phyloP scores from a whole-genome alignment of 2,888 invertebrate genomes.

The Pachliopta kotzebuea region DNA sequence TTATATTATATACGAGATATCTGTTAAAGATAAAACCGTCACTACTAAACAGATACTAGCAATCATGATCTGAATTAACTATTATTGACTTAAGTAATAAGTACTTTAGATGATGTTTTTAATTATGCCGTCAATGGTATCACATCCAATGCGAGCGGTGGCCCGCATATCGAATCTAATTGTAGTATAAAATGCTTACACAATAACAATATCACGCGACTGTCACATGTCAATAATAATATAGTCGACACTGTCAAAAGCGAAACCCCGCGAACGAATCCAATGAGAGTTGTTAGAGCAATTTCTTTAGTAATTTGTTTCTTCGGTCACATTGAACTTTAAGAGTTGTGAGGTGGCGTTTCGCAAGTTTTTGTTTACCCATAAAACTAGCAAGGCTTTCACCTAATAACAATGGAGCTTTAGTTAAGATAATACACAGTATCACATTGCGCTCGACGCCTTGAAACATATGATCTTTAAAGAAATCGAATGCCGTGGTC shows the following conservation, averaged over 20 bases:
- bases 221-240: conserved; percentile 67
- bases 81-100: too few species aligned
- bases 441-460: too few species aligned
- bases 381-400: too few species aligned
- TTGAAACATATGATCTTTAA: too few species aligned
- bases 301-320: conserved; percentile 35
- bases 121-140: neutral
- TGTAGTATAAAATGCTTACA: conserved; percentile 31
- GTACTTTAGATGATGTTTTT: too few species aligned
- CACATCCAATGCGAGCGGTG: conserved; percentile 2
- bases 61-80: too few species aligned
- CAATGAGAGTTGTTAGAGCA: conserved; percentile 50
- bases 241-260: conserved; percentile 45
- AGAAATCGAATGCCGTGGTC: too few species aligned
- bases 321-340: neutral
- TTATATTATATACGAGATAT: too few species aligned
- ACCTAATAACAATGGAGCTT: too few species aligned
- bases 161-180: conserved; percentile 29
- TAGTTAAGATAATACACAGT: too few species aligned
- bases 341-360: conserved; percentile 10
- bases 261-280: conserved; percentile 54
- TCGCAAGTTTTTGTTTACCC: neutral
- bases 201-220: conserved; percentile 39
- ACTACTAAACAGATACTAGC: too few species aligned
- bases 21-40: too few species aligned